Base-by-base conservation (phyloP, 2,113 vertebrate species). In the Phaethornis superciliosus region DNA sequence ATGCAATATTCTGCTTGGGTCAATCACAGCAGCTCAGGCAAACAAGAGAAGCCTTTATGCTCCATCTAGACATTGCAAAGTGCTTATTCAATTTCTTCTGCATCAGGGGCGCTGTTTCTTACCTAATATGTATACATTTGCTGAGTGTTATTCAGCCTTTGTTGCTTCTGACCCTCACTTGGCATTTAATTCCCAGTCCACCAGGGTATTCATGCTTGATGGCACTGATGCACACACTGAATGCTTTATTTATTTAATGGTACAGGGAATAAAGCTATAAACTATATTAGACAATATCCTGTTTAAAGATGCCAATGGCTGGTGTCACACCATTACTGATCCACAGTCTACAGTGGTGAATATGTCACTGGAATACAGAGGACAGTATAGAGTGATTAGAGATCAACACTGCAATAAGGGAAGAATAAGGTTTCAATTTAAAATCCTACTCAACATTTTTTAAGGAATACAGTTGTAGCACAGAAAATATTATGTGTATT, bases 161-260 rank as follows among this genome's bases (percentile, higher is more conserved):
- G 98, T 97, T 98, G 98, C 96, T 89, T 96, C 97, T 98, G 98
- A 98, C 98, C 98, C 98, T 97, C 96, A 98, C 97, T 98, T 98
- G 97, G 97, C 98, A 98, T 98, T 98, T 98, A 98, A 98, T 98
- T 98, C 98, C 97, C 97, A 92, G 98, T 96, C 98, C 97, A 98
- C 97, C 91, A 46, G 96, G 96, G 97, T 97, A 98, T 98, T 98
- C 98, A 98, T 97, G 98, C 97, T 97, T 96, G 96, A 97, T 96
- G 96, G 97, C 97, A 98, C 93, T 96, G 96, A 96, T 98, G 97
- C 96, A 98, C 96, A 97, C 70, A 82, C 86, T 97, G 97, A 98
- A 98, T 98, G 95, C 95, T 97, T 98, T 97, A 98, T 97, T 98
- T 97, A 97, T 94, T 94, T 91, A 97, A 96, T 87, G 81, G 93